Evolutionary conservation across 2,113 vertebrate species (phyloP), one percentile per base, ranked within the genome.

Genomic region (Centropristis striata): DNA sequence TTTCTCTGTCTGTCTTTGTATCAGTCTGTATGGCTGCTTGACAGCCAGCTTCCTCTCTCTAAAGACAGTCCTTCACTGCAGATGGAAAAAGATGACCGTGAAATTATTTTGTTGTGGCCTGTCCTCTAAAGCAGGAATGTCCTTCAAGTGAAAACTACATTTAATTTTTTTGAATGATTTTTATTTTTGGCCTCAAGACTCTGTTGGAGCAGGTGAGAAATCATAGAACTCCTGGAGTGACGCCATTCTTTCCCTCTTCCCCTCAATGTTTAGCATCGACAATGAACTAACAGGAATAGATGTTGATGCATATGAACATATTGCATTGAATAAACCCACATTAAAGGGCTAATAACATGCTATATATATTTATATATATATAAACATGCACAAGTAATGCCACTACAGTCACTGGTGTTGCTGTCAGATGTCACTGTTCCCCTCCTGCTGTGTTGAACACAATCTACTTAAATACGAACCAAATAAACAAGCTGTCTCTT

Each of bases 31-130:
- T 78, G 41, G 67, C 70, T 81, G 78, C 71, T 64, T 75, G 85
- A 91, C 89, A 89, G 76, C 74, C 59, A 73, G 71, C 80, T 86
- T 86, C 81, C 84, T 16, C 75, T 84, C 67, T 69, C 66, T 57
- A 44, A 76, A 89, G 36, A 70, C 66, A 25, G 63, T 55, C 64
- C 73, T 78, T 90, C 79, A 78, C 14, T 44, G 64, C 61, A 66
- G 80, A 85, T 75, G 44, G 51, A 50, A 59, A 73, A 66, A 50
- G 64, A 74, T 81, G 44, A 36, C 69, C 41, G 21, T 83, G 49
- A 67, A 70, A 85, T 81, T 63, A 60, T 84, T 86, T 73, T 71
- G 28, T 68, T 73, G 41, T 73, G 54, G 21, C 58, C 68, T 71
- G n/a, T 81, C 46, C 67, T 25, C 28, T 58, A 47, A 71, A 75